These are phyloP conservation scores for Neolamprologus tretocephalus DNA, from an alignment of 2,113 vertebrate species.

Conservation along the genomic window DNA sequence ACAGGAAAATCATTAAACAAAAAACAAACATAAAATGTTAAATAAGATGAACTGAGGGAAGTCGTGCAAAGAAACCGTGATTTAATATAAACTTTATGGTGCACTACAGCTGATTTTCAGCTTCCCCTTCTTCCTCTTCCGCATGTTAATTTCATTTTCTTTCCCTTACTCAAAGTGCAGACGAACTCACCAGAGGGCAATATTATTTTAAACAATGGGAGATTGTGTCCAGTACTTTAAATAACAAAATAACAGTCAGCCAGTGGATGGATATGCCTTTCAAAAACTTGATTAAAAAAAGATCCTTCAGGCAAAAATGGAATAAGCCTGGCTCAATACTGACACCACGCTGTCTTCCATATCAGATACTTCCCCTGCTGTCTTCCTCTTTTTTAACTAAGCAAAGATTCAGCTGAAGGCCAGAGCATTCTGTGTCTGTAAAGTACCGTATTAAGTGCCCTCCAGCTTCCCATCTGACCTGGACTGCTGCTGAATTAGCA, in stretches of 20 bases:
- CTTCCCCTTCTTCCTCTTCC: neutral
- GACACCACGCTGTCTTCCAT: neutral
- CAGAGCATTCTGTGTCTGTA: neutral
- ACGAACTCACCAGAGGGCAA: neutral
- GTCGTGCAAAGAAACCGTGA: neutral
- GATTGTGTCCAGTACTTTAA: neutral
- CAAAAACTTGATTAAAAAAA: neutral
- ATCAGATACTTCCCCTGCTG: neutral
- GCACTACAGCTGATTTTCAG: neutral
- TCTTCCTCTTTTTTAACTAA: neutral
- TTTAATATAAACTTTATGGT: neutral
- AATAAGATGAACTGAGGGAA: neutral
- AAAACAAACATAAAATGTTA: neutral
- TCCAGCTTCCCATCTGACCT: conserved; percentile 29
- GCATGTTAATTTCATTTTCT: neutral
- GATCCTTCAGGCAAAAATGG: neutral
- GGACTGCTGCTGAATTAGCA: conserved; percentile 42
- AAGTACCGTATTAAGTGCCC: conserved; percentile 12
- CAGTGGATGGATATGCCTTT: neutral
- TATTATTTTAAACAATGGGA: neutral
- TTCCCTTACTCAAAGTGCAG: neutral
- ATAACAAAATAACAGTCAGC: neutral
- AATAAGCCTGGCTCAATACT: neutral
- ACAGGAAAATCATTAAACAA: neutral
- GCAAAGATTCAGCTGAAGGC: neutral